Evolutionary conservation across 2,797 vertebrate species (phyloP), one percentile per base, ranked within the genome.

Genomic region (Hylomyscus alleni): DNA sequence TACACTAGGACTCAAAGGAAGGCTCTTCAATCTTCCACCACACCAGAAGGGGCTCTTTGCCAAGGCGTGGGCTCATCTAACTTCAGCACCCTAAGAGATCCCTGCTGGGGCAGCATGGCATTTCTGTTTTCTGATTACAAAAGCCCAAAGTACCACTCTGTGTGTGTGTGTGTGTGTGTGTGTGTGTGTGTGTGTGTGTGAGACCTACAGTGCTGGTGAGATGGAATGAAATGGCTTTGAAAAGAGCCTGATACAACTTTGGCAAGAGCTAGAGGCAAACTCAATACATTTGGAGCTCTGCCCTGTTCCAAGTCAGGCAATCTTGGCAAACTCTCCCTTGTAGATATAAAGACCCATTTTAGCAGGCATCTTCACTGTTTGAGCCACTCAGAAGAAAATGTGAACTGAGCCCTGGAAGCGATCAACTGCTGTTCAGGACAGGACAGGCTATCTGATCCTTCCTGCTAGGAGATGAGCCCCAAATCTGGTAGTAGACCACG

Each of bases 311-410:
- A 96, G 89, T 95, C 89, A 93, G 90, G 86, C 77, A 96, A 93
- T 93, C 89, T 96, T 96, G 97, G 97, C 96, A 96, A 96, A 96
- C 34, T 73, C 44, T 92, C 78, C 37, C 86, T 90, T 62, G 60
- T 76, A 94, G 91, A 90, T 91, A 96, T 75, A 93, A 96, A 97
- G 89, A 92, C 26, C 56, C 88, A 86, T 96, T 97, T 89, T 85
- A 94, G 81, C 19, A 73, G 82, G 73, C 90, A 82, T 92, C 91
- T 93, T 93, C 17, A 29, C 91, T 72, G 58, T 95, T 90, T 69
- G 85, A 92, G 84, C 26, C 4, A 93, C 90, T 89, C 80, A 31
- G 69, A 89, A 95, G 89, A 91, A 93, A 95, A 96, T n/a, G 44
- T 80, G 62, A 62, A 58, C 50, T 60, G 89, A 84, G 47, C 60